phyloP scores from a whole-genome alignment of 2,888 invertebrate genomes.

The Cephus spinipes region DNA sequence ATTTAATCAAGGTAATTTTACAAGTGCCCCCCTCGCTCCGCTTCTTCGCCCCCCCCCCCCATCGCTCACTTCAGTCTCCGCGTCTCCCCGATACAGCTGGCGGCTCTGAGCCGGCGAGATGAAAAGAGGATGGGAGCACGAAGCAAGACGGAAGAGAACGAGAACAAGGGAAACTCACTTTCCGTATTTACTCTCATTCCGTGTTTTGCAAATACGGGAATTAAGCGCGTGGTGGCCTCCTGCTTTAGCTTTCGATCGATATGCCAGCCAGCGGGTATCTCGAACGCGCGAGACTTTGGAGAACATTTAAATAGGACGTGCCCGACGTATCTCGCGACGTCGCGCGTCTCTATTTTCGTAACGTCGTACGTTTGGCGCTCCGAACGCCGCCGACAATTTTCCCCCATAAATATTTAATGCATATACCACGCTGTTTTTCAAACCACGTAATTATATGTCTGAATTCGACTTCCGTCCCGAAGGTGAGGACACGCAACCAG shows the following conservation, averaged over 20 bases:
- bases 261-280: background rate
- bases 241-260: background rate
- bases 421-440: background rate
- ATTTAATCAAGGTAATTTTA: conserved; percentile 59
- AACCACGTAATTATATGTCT: background rate
- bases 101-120: background rate
- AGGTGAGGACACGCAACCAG: background rate
- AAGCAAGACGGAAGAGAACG: background rate
- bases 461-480: background rate
- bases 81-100: background rate
- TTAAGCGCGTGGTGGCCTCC: background rate
- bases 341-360: background rate
- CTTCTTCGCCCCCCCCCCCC: conserved; percentile 3
- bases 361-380: background rate
- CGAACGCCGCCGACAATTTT: background rate
- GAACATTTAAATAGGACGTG: background rate
- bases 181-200: background rate
- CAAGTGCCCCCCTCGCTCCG: conserved; percentile 43
- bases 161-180: background rate
- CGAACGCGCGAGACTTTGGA: background rate
- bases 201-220: background rate
- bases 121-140: background rate
- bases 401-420: background rate
- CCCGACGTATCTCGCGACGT: background rate
- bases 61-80: too few relatives aligned